A percentile compares a stretch with the other conserved stretches of the same genome.
Evolutionary conservation across 2,888 invertebrate genomes (phyloP).

Genomic region (Pycnomerus fuliginosus): DNA sequence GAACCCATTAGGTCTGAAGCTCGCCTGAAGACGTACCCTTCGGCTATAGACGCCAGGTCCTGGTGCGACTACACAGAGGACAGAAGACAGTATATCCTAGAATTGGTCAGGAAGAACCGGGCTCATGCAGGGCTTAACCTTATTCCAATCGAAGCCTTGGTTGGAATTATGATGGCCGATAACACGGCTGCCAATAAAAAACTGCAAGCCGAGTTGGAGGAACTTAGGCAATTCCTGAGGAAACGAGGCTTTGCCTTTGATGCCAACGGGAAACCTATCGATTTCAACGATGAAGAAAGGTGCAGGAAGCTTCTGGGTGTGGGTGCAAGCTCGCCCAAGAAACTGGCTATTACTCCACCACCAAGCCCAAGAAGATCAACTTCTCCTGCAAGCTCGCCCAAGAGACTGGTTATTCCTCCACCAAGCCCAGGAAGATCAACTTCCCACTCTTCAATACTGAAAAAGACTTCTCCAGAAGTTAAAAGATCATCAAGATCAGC

Average conservation of each 20-base stretch:
- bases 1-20: slow-evolving; percentile 54
- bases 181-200: slow-evolving; percentile 57
- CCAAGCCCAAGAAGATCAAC: no score
- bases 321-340: no score
- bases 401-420: no score
- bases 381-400: no score
- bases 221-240: slow-evolving; percentile 7
- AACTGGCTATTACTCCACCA: no score
- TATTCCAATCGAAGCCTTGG: slow-evolving; percentile 47
- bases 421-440: no score
- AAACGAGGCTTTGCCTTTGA: slow-evolving; percentile 3
- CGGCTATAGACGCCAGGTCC: slow-evolving; percentile 59
- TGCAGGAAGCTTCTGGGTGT: no score
- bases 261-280: no score
- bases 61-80: slow-evolving; percentile 60
- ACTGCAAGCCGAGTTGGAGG: slow-evolving; percentile 54
- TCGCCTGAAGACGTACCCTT: slow-evolving; percentile 58
- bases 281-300: no score
- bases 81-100: slow-evolving; percentile 59
- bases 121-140: slow-evolving; percentile 41
- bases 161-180: slow-evolving; percentile 45
- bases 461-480: no score
- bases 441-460: no score
- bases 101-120: slow-evolving; percentile 54
- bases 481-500: no score